These are phyloP conservation scores for Caenorhabditis drosophilae DNA, from an alignment of 2,888 invertebrate genomes.

Conservation along the genomic window DNA sequence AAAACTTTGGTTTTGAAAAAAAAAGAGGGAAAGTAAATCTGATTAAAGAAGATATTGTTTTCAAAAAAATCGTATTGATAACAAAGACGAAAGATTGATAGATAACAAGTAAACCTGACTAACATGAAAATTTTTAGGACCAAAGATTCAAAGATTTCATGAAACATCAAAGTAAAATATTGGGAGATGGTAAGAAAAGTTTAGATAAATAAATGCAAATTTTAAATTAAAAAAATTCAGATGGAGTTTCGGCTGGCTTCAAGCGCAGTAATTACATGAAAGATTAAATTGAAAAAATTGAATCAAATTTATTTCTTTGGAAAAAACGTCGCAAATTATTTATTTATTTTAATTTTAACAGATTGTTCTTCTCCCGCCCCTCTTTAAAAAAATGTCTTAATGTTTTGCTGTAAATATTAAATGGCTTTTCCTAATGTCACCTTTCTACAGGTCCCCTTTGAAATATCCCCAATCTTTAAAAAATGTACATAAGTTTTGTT, in stretches of 20 bases:
- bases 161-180: constrained; percentile 52
- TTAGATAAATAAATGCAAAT: too few species aligned
- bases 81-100: too few species aligned
- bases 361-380: neutral
- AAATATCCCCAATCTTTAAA: too few species aligned
- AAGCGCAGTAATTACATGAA: constrained; percentile 40
- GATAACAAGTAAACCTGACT: too few species aligned
- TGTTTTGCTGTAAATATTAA: neutral
- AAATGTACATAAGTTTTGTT: too few species aligned
- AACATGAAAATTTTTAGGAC: too few species aligned
- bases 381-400: neutral
- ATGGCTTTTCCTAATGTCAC: too few species aligned
- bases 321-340: neutral
- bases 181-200: constrained; percentile 43
- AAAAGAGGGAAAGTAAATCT: constrained; percentile 3
- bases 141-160: constrained; percentile 55
- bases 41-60: constrained; percentile 6
- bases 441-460: too few species aligned
- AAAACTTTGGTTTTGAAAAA: neutral
- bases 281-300: constrained; percentile 15
- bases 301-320: neutral
- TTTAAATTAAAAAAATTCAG: too few species aligned
- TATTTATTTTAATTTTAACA: neutral
- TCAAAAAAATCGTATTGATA: too few species aligned
- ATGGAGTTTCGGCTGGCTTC: constrained; percentile 34